Evolutionary conservation across 2,797 vertebrate genomes (phyloP).

Genomic region (Sciurus carolinensis): DNA sequence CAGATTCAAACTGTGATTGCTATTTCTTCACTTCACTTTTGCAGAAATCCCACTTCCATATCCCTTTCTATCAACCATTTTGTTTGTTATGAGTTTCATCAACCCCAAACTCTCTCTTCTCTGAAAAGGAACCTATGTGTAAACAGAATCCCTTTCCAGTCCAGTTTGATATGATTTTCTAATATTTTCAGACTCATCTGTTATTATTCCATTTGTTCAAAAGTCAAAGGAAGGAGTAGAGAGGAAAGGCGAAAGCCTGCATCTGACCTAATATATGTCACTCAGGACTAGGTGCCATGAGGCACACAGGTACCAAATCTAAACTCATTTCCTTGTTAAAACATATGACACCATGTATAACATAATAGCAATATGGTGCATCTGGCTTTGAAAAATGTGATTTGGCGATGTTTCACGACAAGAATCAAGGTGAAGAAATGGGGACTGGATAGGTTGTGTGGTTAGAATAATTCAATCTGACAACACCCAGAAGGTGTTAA

Average conservation of each 20-base stretch:
- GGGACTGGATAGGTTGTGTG: neutral
- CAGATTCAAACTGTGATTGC: neutral
- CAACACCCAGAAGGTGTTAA: conserved; percentile 34
- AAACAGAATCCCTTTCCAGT: conserved; percentile 2
- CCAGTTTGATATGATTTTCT: conserved; percentile 50
- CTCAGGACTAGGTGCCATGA: neutral
- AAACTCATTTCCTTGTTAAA: conserved; percentile 74
- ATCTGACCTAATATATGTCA: neutral
- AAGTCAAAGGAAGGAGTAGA: neutral
- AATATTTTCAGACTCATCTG: conserved; percentile 30
- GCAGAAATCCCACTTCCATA: conserved; percentile 29
- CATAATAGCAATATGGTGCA: conserved; percentile 60
- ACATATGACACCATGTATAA: conserved; percentile 56
- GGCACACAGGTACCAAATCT: conserved; percentile 2
- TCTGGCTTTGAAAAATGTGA: conserved; percentile 58
- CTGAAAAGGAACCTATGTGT: conserved; percentile 42
- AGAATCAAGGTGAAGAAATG: conserved; percentile 53
- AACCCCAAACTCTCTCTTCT: neutral
- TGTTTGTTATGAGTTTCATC: conserved; percentile 37
- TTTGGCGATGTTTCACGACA: conserved; percentile 66
- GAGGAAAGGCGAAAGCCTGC: neutral
- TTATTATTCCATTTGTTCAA: conserved; percentile 33
- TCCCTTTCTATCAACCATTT: neutral
- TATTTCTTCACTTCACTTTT: conserved; percentile 23
- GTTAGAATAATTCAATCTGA: conserved; percentile 65